Conservation (phyloP, 2,797 vertebrate species). For the Tauraco hartlaubi region DNA sequence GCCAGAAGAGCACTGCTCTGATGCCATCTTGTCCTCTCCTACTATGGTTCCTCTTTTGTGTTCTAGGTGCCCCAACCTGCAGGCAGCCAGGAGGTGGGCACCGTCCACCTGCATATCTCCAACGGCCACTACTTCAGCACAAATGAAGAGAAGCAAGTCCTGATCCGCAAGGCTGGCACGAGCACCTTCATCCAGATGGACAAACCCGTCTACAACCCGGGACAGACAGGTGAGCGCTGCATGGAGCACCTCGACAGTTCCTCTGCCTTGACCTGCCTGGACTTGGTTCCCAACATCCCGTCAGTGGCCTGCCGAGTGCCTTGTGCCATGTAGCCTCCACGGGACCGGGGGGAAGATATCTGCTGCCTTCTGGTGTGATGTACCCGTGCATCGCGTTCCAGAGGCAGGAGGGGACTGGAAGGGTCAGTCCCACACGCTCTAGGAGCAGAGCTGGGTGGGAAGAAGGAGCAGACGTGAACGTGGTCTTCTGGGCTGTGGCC, state of each 20-base stretch:
- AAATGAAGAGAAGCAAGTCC: conserved; percentile 52
- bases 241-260: neutral
- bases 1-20: neutral
- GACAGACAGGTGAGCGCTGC: conserved; percentile 36
- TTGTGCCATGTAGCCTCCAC: neutral
- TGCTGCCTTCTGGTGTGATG: neutral
- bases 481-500: neutral
- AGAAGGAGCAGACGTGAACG: neutral
- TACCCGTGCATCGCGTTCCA: neutral
- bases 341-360: neutral
- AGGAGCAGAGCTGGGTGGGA: neutral
- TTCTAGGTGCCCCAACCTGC: conserved; percentile 66
- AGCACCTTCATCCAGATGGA: conserved; percentile 71
- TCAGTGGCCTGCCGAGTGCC: rapidly evolving
- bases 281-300: neutral
- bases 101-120: conserved; percentile 14
- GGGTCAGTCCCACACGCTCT: rapidly evolving
- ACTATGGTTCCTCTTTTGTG: neutral
- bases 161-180: conserved; percentile 60
- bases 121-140: conserved; percentile 45
- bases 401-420: neutral
- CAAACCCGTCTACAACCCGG: conserved; percentile 50
- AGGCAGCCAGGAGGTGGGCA: conserved; percentile 57
- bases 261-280: neutral
- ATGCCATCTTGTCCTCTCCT: neutral